Base-by-base conservation (phyloP, 2,888 invertebrate genomes). In the Pimpla rufipes region DNA sequence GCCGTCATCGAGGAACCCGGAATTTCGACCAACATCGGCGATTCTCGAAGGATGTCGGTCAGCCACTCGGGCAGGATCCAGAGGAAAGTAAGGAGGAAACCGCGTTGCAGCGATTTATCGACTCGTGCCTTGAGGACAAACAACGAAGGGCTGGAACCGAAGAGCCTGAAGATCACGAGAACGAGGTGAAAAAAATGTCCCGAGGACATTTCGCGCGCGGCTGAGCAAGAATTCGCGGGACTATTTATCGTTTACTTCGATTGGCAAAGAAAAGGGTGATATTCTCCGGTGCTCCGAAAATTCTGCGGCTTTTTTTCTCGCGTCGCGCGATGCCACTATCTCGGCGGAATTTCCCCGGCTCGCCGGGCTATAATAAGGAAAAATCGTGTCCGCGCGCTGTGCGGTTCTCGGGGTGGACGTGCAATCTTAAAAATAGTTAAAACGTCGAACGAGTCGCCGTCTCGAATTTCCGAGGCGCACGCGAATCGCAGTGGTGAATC, bases 171-270 rank as follows among this genome's bases (percentile, higher is more conserved):
- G 29, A 29, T 5, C 29, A 52, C 21, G 66, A 42, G 45, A 64
- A 71, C 10, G 57, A 70, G 70, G 59, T 73, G 45, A 71, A 52
- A 77, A 67, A 29, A 29, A 29, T 16, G 47, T 73, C 37, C 29
- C 1, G 67, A 50, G 68, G 21, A n/a, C 50, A 50, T 68, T 29
- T 52, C 23, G 45, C 66, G n/a, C n/a, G 42, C 18, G 16, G n/a
- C n/a, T 68, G 68, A 35, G 50, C 2, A 52, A 29, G 29, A 57
- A 29, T 37, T 68, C 18, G 8, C 8, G 5, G 16, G 21, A 10
- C 1, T 6, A 7, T 5, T 50, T 50, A 3, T 16, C 16, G 16
- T 16, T 4, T 16, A 5, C 16, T 50, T 29, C 5, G 29, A 29
- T 5, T 29, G 3, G 5, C 29, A 3, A 29, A 29, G 5, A 5